Evolutionary conservation across 2,113 vertebrate genomes (phyloP), one percentile per base, ranked within the genome.

Genomic region (Echinops telfairi): DNA sequence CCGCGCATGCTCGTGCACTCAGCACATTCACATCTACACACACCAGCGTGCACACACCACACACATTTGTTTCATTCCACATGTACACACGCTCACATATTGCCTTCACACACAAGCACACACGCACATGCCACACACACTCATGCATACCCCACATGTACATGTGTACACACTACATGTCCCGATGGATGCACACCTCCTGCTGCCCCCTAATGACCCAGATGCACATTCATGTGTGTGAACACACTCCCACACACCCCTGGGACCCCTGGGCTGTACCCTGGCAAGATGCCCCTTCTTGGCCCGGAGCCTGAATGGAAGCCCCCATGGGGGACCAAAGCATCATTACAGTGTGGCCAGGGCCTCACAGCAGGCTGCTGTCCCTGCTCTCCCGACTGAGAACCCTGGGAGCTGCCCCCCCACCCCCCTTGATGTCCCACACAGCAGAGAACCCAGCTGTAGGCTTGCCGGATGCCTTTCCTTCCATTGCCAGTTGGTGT

Each of bases 251-350:
- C 9, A 14, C 25, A 20, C 20, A 22, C 19, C 16, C 29, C 20
- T 8, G 29, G 23, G 58, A 8, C 40, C 27, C 4, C 0, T 0
- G 12, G 11, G 11, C 1, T 1, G 0, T 23, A 6, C 40, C 23
- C 1, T 0, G 1, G 62, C 27, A n/a, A 16, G 2, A 1, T 9
- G n/a, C 27, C 79, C 2, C 2, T 22, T 57, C 16, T 3, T 3
- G 1, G 2, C 31, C 36, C 22, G 66, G 17, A 47, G 36, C 3
- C 83, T 40, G 66, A 6, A 15, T 8, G 6, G 36, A 16, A 78
- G 27, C 4, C 0, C 0, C 0, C 3, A 0, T 8, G 4, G 31
- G 57, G 58, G 57, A 60, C 60, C 4, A 10, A 6, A 2, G 71
- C 6, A 8, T 9, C 6, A 4, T 38, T n/a, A 19, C 16, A 17